A percentile compares a stretch with the other conserved stretches of the same genome.
Evolutionary conservation across 2,888 invertebrate species (phyloP).

Genomic region (Eupithecia exiguata): DNA sequence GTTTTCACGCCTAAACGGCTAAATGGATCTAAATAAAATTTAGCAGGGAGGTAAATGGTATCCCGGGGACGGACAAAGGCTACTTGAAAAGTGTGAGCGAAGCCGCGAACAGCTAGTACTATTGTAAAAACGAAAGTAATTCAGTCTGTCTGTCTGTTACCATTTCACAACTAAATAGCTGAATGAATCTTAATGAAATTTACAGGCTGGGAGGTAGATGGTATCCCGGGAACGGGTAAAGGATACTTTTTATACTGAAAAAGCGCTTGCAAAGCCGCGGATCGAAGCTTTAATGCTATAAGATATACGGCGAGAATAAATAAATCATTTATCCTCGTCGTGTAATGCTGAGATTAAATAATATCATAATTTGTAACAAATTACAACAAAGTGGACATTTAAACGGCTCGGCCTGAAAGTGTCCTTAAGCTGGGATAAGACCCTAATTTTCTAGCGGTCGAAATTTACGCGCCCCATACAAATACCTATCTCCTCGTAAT

Average conservation of each 20-base stretch:
- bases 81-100: too few relatives aligned
- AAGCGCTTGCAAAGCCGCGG: too few relatives aligned
- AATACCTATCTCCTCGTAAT: constrained; percentile 38
- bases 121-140: not conserved
- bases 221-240: not conserved
- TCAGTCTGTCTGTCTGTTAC: not conserved
- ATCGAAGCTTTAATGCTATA: too few relatives aligned
- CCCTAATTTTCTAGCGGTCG: constrained; percentile 62
- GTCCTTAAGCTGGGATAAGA: constrained; percentile 67
- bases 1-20: too few relatives aligned
- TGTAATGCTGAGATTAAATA: constrained; percentile 16
- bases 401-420: constrained; percentile 59
- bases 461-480: constrained; percentile 57
- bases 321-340: not conserved
- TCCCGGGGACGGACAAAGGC: too few relatives aligned
- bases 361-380: constrained; percentile 30
- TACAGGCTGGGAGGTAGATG: not conserved
- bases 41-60: too few relatives aligned
- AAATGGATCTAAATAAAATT: too few relatives aligned
- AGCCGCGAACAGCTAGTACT: too few relatives aligned
- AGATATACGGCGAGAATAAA: not conserved
- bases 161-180: not conserved
- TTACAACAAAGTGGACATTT: constrained; percentile 50
- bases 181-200: not conserved
- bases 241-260: not conserved